Base-by-base conservation (phyloP, 2,888 invertebrate genomes). In the Morpho deidamia region DNA sequence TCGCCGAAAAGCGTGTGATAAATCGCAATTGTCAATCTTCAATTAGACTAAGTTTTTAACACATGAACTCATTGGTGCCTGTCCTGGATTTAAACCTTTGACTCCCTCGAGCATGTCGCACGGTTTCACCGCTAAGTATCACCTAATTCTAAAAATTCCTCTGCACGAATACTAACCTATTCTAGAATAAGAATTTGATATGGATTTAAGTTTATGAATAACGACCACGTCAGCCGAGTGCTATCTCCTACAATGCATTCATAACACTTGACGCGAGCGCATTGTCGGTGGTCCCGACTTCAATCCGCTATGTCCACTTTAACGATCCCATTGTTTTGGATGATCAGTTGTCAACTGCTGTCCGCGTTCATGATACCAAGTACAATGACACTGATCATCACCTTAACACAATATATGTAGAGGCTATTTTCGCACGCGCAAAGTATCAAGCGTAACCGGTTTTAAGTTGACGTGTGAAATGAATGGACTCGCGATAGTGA, bases 321-420 rank as follows among this genome's bases (percentile, higher is more conserved):
- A 87, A 87, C 78, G 86, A 87, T 76, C 73, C 86, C 70, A 88
- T 88, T 88, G 88, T 88, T 82, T 83, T 66, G 75, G 64, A 71
- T 74, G 76, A 83, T 83, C 79, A 74, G 74, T 76, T 83, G 85
- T 83, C 81, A 83, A 81, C 80, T 69, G 68, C 65, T 73, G 74
- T 71, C 71, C 73, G 65, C 71, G 64, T 66, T 68, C 60, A 51
- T 57, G 50, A 57, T 52, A 62, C 64, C 62, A 60, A 45, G 40
- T 37, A 35, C 47, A 55, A 10, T 11, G 11, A 60, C 49, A 53
- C 32, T 40, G 8, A 38, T n/a, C 38, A 52, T 53, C 47, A 49
- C 41, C 61, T 59, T 55, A 23, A 23, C 76, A 70, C 63, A n/a
- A 11, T 11, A 38, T 35, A 56, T 3, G 35, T 0, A 78, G 61